A percentile compares a stretch with the other conserved stretches of the same genome.
Conservation (phyloP, 2,797 vertebrate genomes). For the Sebastes taczanowskii region DNA sequence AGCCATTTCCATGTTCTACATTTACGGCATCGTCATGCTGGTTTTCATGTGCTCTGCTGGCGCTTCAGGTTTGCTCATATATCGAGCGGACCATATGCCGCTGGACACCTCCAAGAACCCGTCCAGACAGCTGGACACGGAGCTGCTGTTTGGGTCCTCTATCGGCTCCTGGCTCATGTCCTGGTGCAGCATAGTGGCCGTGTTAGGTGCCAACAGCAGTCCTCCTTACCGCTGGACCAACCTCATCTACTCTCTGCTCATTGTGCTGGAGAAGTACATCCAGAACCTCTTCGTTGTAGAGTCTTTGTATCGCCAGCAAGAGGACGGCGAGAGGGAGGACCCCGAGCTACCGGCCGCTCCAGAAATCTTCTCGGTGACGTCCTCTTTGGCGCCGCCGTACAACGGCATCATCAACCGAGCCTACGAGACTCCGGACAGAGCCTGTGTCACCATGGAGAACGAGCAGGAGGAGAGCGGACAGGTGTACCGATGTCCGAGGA, state of each 20-base stretch:
- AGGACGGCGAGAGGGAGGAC: slow-evolving; percentile 57
- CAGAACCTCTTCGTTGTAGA: slow-evolving; percentile 97
- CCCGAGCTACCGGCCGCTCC: slow-evolving; percentile 62
- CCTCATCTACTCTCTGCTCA: slow-evolving; percentile 89
- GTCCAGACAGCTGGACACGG: slow-evolving; percentile 89
- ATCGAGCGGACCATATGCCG: slow-evolving; percentile 83
- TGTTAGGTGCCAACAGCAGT: slow-evolving; percentile 77
- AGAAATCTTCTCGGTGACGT: slow-evolving; percentile 87
- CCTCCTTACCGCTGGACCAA: slow-evolving; percentile 90
- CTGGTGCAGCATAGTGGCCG: slow-evolving; percentile 92
- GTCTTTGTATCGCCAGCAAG: slow-evolving; percentile 88
- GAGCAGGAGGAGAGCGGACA: slow-evolving; percentile 66
- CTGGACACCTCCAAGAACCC: slow-evolving; percentile 90
- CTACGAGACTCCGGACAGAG: slow-evolving; percentile 56
- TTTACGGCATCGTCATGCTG: slow-evolving; percentile 87
- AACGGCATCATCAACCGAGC: slow-evolving; percentile 82
- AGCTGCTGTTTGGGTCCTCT: slow-evolving; percentile 91
- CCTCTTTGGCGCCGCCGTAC: slow-evolving; percentile 73
- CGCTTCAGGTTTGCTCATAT: slow-evolving; percentile 86
- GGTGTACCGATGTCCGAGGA: slow-evolving; percentile 55
- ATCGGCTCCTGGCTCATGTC: slow-evolving; percentile 95
- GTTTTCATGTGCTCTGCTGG: slow-evolving; percentile 87
- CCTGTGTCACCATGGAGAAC: slow-evolving; percentile 60
- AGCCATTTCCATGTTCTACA: slow-evolving; percentile 92
- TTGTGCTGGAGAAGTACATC: slow-evolving; percentile 91